Base-by-base conservation (phyloP, 2,113 vertebrate genomes). In the Atherinomorus stipes region DNA sequence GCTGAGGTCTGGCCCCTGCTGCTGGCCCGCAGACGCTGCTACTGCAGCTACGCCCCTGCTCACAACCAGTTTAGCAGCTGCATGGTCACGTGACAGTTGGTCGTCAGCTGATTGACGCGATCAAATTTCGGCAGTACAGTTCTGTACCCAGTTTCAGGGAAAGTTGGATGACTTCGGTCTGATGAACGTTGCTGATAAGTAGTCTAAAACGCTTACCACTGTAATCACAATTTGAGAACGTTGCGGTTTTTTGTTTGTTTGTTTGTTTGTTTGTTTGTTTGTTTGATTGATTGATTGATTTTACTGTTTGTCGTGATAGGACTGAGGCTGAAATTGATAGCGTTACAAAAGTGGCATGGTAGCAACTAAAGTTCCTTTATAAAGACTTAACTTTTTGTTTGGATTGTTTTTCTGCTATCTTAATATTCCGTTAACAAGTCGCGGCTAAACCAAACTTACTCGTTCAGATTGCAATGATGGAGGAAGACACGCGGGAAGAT, bases 401-500 rank as follows among this genome's bases (percentile, higher is more conserved):
- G 13, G 12, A 4, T 2, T 16, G 11, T 42, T 5, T 15, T 13
- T 42, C 28, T 28, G 31, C 31, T 34, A 34, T 8, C 31, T 34
- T 34, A 6, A 34, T 8, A 34, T 9, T 34, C 9, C 5, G 5
- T 34, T 34, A 34, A 34, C 31, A 34, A 4, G 31, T 8, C 8
- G 50, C 22, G 45, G 3, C 23, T 47, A 40, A 50, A n/a, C n/a
- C n/a, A n/a, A n/a, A n/a, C n/a, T n/a, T n/a, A n/a, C n/a, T n/a
- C n/a, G 61, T 68, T 1, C 4, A 42, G 26, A 37, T 37, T n/a
- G n/a, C n/a, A n/a, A n/a, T 1, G 4, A 92, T 91, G 92, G 84
- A 89, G 44, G 51, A 22, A 37, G 49, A 56, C 28, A 40, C 94
- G 63, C 81, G 78, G 47, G 96, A 97, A 16, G 93, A 95, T 1